Base-by-base conservation (phyloP, 2,113 vertebrate species). In the Engystomops pustulosus region DNA sequence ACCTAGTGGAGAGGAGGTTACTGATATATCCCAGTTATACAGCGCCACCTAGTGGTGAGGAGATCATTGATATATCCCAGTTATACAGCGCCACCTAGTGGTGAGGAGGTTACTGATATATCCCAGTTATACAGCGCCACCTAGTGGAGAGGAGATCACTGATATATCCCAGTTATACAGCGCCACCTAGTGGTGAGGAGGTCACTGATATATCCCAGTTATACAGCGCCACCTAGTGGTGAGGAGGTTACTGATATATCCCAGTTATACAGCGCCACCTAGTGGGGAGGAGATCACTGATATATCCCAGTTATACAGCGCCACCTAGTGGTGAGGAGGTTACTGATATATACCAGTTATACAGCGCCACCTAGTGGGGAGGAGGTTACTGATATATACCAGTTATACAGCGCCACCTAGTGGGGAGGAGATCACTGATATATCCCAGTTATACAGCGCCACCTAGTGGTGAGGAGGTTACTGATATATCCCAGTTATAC, bases 111-210 rank as follows among this genome's bases (percentile, higher is more conserved):
- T 12, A 45, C 17, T 0, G 1, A 0, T 23, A 23, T 1, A 58
- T 9, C 25, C 9, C 17, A 18, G 3, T 51, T 3, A 2, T 18
- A 51, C 47, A 3, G 47, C 47, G 47, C 47, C 47, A 51, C 18
- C 53, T 25, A 23, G 55, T 27, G 55, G n/a, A 9, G 20, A 45
- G 2, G 14, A 45, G 2, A 45, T 45, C 9, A 45, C 17, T 0
- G 0, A 0, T 23, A 23, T 6, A 58, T 9, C 25, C 2, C 6
- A 70, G 25, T 25, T 2, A 10, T 23, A 23, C n/a, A 12, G 68
- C 68, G 68, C 68, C 38, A 44, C 44, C 38, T 41, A 70, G 68
- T n/a, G n/a, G n/a, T n/a, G n/a, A n/a, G n/a, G n/a, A n/a, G 36
- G 44, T 38, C 20, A 10, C 4, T 20, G 2, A 27, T 62, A 62